Conservation (phyloP, 1,140 invertebrate genomes). For the Eupristina koningsbergeri region DNA sequence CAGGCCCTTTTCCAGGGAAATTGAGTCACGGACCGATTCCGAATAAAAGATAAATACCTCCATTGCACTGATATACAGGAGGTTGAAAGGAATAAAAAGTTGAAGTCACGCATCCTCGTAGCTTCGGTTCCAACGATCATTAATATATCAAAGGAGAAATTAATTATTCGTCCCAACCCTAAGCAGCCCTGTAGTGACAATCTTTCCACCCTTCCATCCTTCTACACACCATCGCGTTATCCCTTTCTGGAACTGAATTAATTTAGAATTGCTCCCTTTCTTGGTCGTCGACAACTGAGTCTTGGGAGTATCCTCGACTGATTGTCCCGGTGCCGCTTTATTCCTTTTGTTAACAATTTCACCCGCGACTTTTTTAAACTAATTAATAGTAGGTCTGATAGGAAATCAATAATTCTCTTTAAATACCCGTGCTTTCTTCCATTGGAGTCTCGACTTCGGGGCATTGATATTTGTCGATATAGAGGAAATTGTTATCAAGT, state of each 20-base stretch:
- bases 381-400: conserved; percentile 55
- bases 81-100: background rate
- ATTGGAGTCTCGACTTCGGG: no score
- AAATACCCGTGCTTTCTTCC: background rate
- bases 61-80: background rate
- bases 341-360: background rate
- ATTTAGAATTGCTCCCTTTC: conserved; percentile 14
- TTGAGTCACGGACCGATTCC: background rate
- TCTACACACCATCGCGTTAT: background rate
- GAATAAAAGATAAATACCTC: background rate
- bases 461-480: no score
- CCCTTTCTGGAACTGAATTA: background rate
- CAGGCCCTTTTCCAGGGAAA: background rate
- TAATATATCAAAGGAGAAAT: conserved; percentile 62
- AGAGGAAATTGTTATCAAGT: no score
- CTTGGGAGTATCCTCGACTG: background rate
- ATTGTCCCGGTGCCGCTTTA: no score
- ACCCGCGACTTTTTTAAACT: conserved; percentile 41
- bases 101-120: background rate
- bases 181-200: background rate
- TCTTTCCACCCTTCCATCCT: conserved; percentile 50
- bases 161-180: conserved; percentile 60
- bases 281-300: background rate
- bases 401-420: conserved; percentile 28
- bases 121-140: conserved; percentile 50